A percentile compares a stretch with the other conserved stretches of the same genome.
Conservation (phyloP, 2,797 vertebrate genomes). For the Propithecus deckenii region DNA sequence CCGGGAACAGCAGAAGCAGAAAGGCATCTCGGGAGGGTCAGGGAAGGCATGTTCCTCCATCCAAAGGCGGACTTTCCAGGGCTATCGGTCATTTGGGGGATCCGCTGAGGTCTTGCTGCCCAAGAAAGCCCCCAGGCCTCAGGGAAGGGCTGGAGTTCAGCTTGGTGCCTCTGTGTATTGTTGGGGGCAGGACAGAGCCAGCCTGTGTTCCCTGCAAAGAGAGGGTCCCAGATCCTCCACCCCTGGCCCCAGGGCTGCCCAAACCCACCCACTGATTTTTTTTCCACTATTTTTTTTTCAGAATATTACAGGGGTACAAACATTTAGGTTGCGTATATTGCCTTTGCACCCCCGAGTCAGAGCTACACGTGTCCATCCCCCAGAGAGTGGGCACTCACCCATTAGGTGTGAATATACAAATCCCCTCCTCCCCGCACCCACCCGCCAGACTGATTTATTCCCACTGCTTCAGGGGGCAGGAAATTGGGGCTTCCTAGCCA, state of each 20-base stretch:
- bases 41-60: background rate
- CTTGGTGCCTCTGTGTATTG: accelerated
- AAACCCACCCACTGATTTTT: accelerated
- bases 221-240: background rate
- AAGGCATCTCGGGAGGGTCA: too few species aligned
- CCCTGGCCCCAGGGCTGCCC: background rate
- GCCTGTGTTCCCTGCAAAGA: background rate
- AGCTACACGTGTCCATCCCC: too few species aligned
- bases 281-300: too few species aligned
- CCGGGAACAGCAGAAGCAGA: too few species aligned
- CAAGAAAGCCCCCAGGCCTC: background rate
- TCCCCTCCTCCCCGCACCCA: too few species aligned
- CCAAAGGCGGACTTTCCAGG: background rate
- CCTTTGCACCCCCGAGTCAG: too few species aligned
- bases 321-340: too few species aligned
- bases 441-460: background rate
- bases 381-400: too few species aligned
- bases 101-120: background rate
- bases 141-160: background rate
- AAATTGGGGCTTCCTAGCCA: background rate
- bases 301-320: too few species aligned
- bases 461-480: background rate
- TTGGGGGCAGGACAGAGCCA: background rate
- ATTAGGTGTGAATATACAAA: too few species aligned
- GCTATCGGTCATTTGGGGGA: background rate